These are phyloP conservation scores for Ahaetulla prasina DNA, from an alignment of 2,113 vertebrate genomes.

Conservation along the genomic window DNA sequence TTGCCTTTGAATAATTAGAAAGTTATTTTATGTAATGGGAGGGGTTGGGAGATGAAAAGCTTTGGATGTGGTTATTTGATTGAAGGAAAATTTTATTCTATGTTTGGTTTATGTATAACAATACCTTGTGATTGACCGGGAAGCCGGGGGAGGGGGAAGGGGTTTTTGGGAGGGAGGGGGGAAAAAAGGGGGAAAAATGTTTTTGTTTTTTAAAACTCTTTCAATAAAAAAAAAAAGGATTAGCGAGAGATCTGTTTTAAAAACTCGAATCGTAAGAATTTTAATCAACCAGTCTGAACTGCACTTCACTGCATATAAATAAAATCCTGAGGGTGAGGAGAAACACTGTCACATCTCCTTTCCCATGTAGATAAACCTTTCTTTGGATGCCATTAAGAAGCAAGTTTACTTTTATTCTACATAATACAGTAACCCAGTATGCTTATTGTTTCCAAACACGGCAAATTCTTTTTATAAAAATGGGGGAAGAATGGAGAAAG, in stretches of 20 bases:
- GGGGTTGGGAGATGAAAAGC: too few relatives aligned
- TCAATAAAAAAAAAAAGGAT: too few relatives aligned
- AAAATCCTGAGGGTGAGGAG: neutral
- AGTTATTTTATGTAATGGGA: too few relatives aligned
- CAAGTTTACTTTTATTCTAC: neutral
- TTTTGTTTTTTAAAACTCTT: too few relatives aligned
- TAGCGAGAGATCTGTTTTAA: neutral
- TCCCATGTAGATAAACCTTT: neutral
- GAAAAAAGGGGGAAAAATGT: too few relatives aligned
- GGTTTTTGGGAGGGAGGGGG: too few relatives aligned
- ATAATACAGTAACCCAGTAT: neutral
- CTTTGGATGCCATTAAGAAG: neutral
- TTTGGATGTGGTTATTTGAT: too few relatives aligned
- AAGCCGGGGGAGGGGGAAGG: too few relatives aligned
- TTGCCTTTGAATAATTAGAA: too few relatives aligned
- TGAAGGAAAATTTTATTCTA: too few relatives aligned
- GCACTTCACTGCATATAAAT: neutral
- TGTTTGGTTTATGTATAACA: too few relatives aligned
- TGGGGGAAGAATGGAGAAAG: neutral
- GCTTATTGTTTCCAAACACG: neutral
- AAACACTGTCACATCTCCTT: neutral
- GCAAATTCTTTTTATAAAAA: neutral
- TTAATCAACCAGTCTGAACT: neutral
- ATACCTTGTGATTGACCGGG: too few relatives aligned
- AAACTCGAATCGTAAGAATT: neutral